phyloP scores from a whole-genome alignment of 2,888 invertebrate genomes.

The Scaptomyza parva region DNA sequence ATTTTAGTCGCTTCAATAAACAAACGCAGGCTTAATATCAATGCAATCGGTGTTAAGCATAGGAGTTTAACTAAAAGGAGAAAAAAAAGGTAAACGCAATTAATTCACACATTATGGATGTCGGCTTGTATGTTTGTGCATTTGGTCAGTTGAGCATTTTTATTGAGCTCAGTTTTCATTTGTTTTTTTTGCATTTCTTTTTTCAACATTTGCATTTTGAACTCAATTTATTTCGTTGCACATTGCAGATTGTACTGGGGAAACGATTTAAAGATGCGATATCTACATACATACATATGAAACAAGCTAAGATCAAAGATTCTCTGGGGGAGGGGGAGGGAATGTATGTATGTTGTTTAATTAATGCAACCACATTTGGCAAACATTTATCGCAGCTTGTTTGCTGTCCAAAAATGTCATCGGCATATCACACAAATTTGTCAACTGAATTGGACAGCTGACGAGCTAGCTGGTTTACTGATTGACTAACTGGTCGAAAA shows the following conservation, averaged over 20 bases:
- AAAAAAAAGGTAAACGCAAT: not conserved
- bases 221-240: slow-evolving; percentile 26
- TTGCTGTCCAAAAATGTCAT: slow-evolving; percentile 16
- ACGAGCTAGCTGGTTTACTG: slow-evolving; percentile 21
- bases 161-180: not conserved
- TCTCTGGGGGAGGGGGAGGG: slow-evolving; percentile 13
- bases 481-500: slow-evolving; percentile 57
- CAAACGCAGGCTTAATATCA: not conserved
- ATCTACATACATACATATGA: not conserved
- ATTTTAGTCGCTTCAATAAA: not conserved
- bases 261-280: not conserved
- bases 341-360: slow-evolving; percentile 55
- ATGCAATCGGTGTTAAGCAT: not conserved
- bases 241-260: slow-evolving; percentile 4
- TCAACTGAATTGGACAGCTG: slow-evolving; percentile 9
- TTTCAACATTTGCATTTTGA: slow-evolving; percentile 42
- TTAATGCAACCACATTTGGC: slow-evolving; percentile 54
- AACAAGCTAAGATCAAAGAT: not conserved
- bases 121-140: not conserved
- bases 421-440: slow-evolving; percentile 18
- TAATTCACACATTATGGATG: not conserved
- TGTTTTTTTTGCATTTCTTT: slow-evolving; percentile 17
- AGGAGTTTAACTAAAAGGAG: not conserved
- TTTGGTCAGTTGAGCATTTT: not conserved
- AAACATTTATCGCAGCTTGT: slow-evolving; percentile 33